A percentile compares a stretch with the other conserved stretches of the same genome.
These are phyloP conservation scores for Andrena cerasifolii DNA, from an alignment of 1,140 invertebrate genomes.

Conservation along the genomic window DNA sequence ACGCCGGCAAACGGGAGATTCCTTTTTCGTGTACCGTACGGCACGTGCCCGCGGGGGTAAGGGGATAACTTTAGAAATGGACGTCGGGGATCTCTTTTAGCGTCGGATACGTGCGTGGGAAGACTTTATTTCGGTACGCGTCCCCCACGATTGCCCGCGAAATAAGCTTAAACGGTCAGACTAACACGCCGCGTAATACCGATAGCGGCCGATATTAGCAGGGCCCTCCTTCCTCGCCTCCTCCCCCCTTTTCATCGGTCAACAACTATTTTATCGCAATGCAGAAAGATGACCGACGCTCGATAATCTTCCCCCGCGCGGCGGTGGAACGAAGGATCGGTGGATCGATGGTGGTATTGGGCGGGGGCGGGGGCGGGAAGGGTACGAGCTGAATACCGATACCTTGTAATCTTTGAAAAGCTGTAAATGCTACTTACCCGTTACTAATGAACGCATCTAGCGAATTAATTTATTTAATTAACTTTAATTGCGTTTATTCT, in stretches of 20 bases:
- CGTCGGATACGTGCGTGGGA: conserved; percentile 67
- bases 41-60: conserved; percentile 57
- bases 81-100: conserved; percentile 66
- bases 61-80: conserved; percentile 71
- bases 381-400: neutral
- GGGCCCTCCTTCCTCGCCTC: neutral
- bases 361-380: neutral
- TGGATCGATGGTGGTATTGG: neutral
- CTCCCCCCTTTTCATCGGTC: conserved; percentile 7
- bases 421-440: neutral
- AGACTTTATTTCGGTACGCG: conserved; percentile 67
- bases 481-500: neutral
- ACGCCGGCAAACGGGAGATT: neutral
- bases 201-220: conserved; percentile 47
- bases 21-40: conserved; percentile 41
- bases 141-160: conserved; percentile 60
- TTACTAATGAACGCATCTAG: neutral
- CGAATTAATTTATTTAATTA: neutral
- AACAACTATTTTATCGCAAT: conserved; percentile 11
- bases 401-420: neutral
- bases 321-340: conserved; percentile 1
- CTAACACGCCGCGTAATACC: conserved; percentile 41
- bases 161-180: conserved; percentile 66
- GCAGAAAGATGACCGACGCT: conserved; percentile 24
- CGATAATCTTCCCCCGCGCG: conserved; percentile 6